Percentiles rank a stretch among this genome's conserved stretches.
These are phyloP conservation scores for Caranx ignobilis DNA, from an alignment of 2,113 vertebrate genomes.

Conservation along the genomic window DNA sequence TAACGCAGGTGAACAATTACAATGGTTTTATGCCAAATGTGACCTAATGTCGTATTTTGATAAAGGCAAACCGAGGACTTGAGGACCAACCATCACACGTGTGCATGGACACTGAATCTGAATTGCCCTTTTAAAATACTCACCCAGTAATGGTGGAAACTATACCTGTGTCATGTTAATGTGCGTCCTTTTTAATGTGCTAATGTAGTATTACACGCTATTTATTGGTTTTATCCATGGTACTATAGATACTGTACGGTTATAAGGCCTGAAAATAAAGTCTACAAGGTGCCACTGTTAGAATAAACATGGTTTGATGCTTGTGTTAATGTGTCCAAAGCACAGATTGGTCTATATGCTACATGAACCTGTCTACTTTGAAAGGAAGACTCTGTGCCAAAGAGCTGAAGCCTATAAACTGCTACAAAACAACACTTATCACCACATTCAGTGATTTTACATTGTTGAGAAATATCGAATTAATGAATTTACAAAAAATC, in stretches of 20 bases:
- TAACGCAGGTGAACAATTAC: conserved; percentile 33
- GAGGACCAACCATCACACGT: conserved; percentile 31
- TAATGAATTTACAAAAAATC: not conserved
- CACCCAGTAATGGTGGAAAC: conserved; percentile 31
- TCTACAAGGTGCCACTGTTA: conserved; percentile 69
- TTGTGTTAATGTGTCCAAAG: conserved; percentile 6
- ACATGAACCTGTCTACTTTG: too few relatives aligned
- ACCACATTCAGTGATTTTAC: not conserved
- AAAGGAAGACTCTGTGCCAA: too few relatives aligned
- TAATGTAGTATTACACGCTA: conserved; percentile 72
- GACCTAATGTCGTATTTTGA: conserved; percentile 34
- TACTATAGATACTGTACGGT: conserved; percentile 72
- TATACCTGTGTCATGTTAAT: conserved; percentile 49
- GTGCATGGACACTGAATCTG: conserved; percentile 40
- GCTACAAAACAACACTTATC: too few relatives aligned
- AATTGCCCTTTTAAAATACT: conserved; percentile 50
- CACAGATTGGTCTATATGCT: not conserved
- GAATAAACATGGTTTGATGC: conserved; percentile 25
- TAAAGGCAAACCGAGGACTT: conserved; percentile 23
- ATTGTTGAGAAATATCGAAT: not conserved
- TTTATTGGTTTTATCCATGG: conserved; percentile 77
- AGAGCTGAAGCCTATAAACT: too few relatives aligned
- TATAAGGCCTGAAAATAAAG: conserved; percentile 75
- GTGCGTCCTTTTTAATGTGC: conserved; percentile 76
- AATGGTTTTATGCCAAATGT: conserved; percentile 70